Evolutionary conservation across 2,113 vertebrate genomes (phyloP).

Genomic region (Nyctibius bracteatus): DNA sequence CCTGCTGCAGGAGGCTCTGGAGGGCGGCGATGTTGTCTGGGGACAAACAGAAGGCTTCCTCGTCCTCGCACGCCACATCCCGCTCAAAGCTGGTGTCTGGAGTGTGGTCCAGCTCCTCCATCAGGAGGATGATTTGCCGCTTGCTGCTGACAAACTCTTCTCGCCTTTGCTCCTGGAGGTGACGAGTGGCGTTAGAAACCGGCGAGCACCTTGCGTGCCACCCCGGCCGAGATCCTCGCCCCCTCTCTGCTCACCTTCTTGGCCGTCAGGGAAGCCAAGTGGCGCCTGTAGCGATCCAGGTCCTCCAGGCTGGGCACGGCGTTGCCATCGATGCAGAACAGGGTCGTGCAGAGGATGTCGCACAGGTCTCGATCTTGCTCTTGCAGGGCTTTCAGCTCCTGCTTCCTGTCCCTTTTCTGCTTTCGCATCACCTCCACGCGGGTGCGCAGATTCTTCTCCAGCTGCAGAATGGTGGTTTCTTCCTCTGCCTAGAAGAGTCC

Average conservation of each 20-base stretch:
- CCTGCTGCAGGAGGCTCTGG: constrained; percentile 82
- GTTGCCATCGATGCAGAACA: constrained; percentile 18
- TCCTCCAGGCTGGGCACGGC: constrained; percentile 81
- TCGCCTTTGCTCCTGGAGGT: constrained; percentile 71
- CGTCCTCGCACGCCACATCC: constrained; percentile 84
- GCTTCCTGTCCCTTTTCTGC: constrained; percentile 81
- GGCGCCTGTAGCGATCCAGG: constrained; percentile 77
- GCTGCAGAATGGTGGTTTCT: constrained; percentile 81
- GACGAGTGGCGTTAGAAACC: not conserved
- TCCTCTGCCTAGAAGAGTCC: constrained; percentile 56
- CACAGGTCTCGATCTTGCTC: constrained; percentile 84
- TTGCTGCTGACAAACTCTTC: constrained; percentile 80
- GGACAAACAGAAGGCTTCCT: constrained; percentile 87
- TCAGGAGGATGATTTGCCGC: constrained; percentile 80
- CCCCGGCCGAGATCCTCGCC: accelerated
- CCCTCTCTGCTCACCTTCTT: constrained; percentile 77
- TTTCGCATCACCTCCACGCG: constrained; percentile 78
- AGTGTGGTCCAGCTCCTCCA: constrained; percentile 85
- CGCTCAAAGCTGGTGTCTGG: constrained; percentile 89
- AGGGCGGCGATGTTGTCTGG: constrained; percentile 82
- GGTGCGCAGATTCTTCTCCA: constrained; percentile 86
- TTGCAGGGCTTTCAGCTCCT: constrained; percentile 79
- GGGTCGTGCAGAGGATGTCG: constrained; percentile 77
- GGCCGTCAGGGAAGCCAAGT: constrained; percentile 67
- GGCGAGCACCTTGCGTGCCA: accelerated